Evolutionary conservation across 2,113 vertebrate species (phyloP), one percentile per base, ranked within the genome.

Genomic region (Anolis carolinensis): DNA sequence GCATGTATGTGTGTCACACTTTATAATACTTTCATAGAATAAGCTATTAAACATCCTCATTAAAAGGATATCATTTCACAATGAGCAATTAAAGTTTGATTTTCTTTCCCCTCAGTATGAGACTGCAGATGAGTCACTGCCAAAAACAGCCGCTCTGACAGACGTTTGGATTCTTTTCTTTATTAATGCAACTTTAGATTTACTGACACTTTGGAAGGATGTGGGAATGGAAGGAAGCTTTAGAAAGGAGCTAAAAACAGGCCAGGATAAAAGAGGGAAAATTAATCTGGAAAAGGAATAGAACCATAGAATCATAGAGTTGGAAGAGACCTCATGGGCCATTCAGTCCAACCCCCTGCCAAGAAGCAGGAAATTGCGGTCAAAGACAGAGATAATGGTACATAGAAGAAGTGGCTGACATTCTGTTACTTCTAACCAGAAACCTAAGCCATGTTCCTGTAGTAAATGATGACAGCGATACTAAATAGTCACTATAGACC

Each of bases 21-120:
- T 30, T 10, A 6, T 86, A 86, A 65, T 90, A 68, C 21, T 68
- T 79, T 86, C 86, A 85, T 84, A 90, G 87, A 79, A 18, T 73
- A 62, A 89, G 68, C 71, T 76, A 79, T 55, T 65, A 88, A 84
- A 83, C 55, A 68, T 4, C 23, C 36, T 30, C 0, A 63, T 89
- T 74, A 94, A 83, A 86, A 73, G 87, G 48, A 32, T 86, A 88
- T 1, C 88, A 83, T 89, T 90, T 93, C 88, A 86, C 88, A 92
- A 91, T 65, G 81, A 90, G 70, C 78, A 89, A 79, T 88, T 79
- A 78, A 93, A 93, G 86, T 89, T 82, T 72, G 9, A 16, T 52
- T 44, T 79, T 13, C 25, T 32, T 21, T n/a, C 0, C 39, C n/a
- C 25, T 7, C 0, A 1, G 39, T 3, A 0, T 52, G 75, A 92